Evolutionary conservation across 2,888 invertebrate genomes (phyloP).

Genomic region (Acrobasis suavella): DNA sequence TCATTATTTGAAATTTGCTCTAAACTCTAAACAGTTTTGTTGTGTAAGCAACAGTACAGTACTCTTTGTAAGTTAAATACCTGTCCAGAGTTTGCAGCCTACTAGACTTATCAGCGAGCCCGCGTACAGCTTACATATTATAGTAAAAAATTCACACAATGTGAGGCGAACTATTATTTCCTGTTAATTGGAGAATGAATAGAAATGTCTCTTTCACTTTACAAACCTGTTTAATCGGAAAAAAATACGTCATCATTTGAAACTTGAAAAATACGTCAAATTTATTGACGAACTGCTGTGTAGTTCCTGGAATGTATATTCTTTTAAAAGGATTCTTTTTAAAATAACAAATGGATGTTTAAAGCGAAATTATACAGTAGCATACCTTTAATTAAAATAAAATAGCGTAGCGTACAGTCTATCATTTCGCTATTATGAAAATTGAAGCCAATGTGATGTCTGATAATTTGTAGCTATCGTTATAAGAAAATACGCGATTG

Average conservation of each 20-base stretch:
- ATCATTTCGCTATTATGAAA: slow-evolving; percentile 54
- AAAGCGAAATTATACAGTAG: slow-evolving; percentile 2
- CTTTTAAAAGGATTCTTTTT: neutral
- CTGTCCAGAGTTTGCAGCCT: neutral
- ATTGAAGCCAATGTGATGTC: slow-evolving; percentile 44
- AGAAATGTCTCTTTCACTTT: too few species aligned
- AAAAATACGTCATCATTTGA: too few species aligned
- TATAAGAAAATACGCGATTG: neutral
- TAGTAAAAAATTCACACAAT: neutral
- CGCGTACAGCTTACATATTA: neutral
- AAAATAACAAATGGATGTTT: neutral
- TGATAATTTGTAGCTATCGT: slow-evolving; percentile 6
- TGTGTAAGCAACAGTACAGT: neutral
- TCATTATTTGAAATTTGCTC: too few species aligned
- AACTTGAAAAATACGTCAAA: too few species aligned
- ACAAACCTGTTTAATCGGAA: too few species aligned
- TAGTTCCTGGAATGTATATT: too few species aligned
- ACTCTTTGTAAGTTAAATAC: neutral
- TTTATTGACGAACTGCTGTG: too few species aligned
- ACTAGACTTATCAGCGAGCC: slow-evolving; percentile 2
- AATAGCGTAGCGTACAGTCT: slow-evolving; percentile 31
- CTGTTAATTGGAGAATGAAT: too few species aligned
- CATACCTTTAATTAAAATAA: too few species aligned
- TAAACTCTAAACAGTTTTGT: too few species aligned
- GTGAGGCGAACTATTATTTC: slow-evolving; percentile 8